Evolutionary conservation across 2,888 invertebrate genomes (phyloP).

Genomic region (Drymonia ruficornis): DNA sequence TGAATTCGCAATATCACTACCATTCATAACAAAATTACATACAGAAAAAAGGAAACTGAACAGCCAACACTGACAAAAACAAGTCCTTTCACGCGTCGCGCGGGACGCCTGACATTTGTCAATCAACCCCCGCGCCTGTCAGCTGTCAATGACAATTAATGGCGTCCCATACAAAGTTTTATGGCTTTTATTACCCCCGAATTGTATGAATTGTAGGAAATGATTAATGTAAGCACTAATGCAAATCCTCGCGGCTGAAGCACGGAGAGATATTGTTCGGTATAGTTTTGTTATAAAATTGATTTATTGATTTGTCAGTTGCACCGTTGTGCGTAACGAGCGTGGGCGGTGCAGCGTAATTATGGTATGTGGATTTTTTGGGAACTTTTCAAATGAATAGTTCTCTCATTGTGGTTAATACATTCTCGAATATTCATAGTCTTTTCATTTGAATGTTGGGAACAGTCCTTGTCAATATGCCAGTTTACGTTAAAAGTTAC

Average conservation of each 20-base stretch:
- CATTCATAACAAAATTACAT: constrained; percentile 25
- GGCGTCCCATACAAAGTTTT: constrained; percentile 78
- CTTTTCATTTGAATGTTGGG: too few relatives aligned
- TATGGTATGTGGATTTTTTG: neutral
- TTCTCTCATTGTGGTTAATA: neutral
- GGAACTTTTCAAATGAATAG: neutral
- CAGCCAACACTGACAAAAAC: constrained; percentile 40
- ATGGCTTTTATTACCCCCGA: constrained; percentile 75
- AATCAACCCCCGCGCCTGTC: constrained; percentile 77
- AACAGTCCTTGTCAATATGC: too few relatives aligned
- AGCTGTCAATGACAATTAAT: constrained; percentile 84
- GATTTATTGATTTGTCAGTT: constrained; percentile 73
- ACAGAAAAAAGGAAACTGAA: constrained; percentile 24
- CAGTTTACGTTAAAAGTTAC: too few relatives aligned
- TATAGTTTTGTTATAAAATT: constrained; percentile 73
- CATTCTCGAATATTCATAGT: neutral
- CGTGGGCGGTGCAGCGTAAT: constrained; percentile 51
- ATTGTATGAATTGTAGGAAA: constrained; percentile 74
- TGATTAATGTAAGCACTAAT: constrained; percentile 84
- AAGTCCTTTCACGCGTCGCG: constrained; percentile 46
- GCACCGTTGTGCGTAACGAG: constrained; percentile 51
- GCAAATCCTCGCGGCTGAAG: constrained; percentile 73
- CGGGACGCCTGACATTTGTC: constrained; percentile 76
- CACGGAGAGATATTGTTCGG: constrained; percentile 69
- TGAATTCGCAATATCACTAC: constrained; percentile 42